Percentiles rank a stretch among this genome's conserved stretches.
These are phyloP conservation scores for Tachina fera DNA, from an alignment of 2,888 invertebrate genomes.

Conservation along the genomic window DNA sequence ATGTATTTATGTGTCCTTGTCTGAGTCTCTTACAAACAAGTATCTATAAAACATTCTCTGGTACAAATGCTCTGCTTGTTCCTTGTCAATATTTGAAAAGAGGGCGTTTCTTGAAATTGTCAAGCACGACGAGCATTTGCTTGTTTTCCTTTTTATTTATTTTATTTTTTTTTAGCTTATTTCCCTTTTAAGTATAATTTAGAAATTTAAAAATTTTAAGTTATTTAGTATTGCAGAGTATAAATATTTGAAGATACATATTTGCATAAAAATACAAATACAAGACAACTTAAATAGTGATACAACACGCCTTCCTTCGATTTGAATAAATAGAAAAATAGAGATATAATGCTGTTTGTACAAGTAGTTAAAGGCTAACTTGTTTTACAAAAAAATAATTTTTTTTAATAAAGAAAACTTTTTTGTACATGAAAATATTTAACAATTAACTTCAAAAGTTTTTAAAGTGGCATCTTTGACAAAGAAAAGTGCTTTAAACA, in stretches of 20 bases:
- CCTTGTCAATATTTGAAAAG: slow-evolving; percentile 62
- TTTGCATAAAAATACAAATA: neutral
- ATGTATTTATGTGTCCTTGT: neutral
- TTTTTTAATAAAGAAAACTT: no score
- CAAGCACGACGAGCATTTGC: slow-evolving; percentile 52
- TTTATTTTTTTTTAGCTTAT: neutral
- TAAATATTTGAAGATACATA: slow-evolving; percentile 28
- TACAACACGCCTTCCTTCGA: slow-evolving; percentile 9
- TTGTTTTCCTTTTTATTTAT: slow-evolving; percentile 29
- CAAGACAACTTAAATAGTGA: neutral
- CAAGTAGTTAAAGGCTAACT: no score
- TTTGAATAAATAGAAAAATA: neutral
- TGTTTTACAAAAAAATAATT: no score
- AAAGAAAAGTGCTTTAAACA: no score
- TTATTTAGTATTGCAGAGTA: neutral
- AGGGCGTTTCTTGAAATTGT: slow-evolving; percentile 63
- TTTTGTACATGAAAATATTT: no score
- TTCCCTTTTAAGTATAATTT: neutral
- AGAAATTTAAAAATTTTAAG: slow-evolving; percentile 7
- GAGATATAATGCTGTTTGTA: no score
- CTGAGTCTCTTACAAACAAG: slow-evolving; percentile 13
- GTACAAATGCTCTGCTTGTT: slow-evolving; percentile 52
- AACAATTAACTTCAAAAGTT: no score
- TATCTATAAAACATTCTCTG: slow-evolving; percentile 30
- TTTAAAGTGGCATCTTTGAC: no score